phyloP scores from a whole-genome alignment of 2,888 invertebrate genomes.

The Drosophila fulvimacula region DNA sequence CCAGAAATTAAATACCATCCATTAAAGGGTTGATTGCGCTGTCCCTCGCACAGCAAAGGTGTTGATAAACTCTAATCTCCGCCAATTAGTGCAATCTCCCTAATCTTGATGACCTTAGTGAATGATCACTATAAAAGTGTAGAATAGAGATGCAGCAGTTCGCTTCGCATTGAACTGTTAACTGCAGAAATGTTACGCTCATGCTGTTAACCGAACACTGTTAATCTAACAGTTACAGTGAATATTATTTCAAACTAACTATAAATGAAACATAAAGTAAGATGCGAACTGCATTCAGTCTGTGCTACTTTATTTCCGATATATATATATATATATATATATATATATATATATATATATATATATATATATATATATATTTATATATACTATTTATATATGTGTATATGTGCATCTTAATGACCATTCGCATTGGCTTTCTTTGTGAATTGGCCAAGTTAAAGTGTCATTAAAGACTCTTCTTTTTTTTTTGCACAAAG shows the following conservation, averaged over 20 bases:
- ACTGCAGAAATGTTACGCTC: neutral
- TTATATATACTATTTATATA: neutral
- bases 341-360: neutral
- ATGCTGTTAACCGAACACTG: neutral
- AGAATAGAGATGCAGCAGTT: neutral
- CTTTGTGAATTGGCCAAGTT: conserved; percentile 29
- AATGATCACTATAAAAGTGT: neutral
- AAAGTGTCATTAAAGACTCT: conserved; percentile 35
- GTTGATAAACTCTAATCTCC: conserved; percentile 11
- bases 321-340: neutral
- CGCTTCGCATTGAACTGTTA: neutral
- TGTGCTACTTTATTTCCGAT: neutral
- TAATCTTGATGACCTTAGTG: conserved; percentile 6
- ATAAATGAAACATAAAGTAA: neutral
- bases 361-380: neutral
- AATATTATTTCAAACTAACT: neutral
- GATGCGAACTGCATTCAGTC: neutral
- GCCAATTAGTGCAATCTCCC: neutral
- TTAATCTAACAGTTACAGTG: neutral
- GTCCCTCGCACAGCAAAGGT: neutral
- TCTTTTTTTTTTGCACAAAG: conserved; percentile 16
- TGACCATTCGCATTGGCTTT: conserved; percentile 29
- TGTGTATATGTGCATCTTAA: conserved; percentile 8
- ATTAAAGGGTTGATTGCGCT: conserved; percentile 17
- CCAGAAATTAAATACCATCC: conserved; percentile 18